Percentiles rank a stretch among this genome's conserved stretches.
Evolutionary conservation across 2,113 vertebrate species (phyloP).

Genomic region (Mionectes macconnelli): DNA sequence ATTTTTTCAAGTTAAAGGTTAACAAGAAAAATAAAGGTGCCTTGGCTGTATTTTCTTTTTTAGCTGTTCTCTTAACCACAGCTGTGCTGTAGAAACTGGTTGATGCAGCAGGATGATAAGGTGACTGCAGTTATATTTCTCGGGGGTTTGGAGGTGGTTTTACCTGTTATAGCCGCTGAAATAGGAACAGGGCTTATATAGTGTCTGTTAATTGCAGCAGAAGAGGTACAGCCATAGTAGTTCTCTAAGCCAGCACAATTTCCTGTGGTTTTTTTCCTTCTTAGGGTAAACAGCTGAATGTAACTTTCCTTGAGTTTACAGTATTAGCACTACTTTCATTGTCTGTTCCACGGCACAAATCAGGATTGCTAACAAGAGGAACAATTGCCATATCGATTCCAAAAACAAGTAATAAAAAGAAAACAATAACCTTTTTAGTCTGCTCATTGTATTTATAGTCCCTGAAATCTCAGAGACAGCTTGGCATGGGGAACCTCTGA

Average conservation of each 20-base stretch:
- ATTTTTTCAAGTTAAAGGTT: background rate
- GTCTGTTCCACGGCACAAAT: background rate
- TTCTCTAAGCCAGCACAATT: background rate
- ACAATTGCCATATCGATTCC: background rate
- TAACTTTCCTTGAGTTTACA: background rate
- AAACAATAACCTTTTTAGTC: background rate
- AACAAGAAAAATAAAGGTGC: slow-evolving; percentile 28
- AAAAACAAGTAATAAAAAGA: background rate
- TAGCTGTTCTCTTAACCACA: background rate
- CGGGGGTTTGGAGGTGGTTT: background rate
- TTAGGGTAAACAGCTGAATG: background rate
- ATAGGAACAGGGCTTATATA: background rate
- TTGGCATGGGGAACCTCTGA: background rate
- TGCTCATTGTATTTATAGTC: background rate
- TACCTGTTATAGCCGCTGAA: background rate
- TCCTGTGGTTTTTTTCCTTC: background rate
- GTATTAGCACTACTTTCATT: background rate
- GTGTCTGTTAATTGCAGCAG: background rate
- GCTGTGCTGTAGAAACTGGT: background rate
- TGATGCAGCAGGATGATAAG: background rate
- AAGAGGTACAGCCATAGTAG: background rate
- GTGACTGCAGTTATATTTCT: background rate
- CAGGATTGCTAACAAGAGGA: background rate
- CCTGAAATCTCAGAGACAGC: background rate
- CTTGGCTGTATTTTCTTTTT: background rate